Conservation (phyloP, 2,797 vertebrate genomes). For the Moxostoma hubbsi region DNA sequence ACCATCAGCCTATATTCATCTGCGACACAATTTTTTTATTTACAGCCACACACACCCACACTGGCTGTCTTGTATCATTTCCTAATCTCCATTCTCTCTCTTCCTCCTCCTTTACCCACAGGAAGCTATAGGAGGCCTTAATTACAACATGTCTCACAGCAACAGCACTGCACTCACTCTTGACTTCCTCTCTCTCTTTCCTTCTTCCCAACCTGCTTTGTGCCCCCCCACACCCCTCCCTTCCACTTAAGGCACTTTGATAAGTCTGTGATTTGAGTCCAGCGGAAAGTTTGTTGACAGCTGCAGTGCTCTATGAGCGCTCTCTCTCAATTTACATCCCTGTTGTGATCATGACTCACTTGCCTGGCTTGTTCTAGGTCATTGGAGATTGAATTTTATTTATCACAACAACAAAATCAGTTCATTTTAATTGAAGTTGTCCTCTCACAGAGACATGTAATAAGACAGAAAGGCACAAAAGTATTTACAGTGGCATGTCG, state of each 20-base stretch:
- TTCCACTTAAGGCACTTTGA: constrained; percentile 35
- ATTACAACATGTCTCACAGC: constrained; percentile 74
- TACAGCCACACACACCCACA: constrained; percentile 28
- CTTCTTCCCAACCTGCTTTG: constrained; percentile 48
- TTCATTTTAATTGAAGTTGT: constrained; percentile 17
- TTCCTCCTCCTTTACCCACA: constrained; percentile 58
- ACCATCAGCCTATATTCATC: constrained; percentile 5
- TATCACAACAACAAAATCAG: constrained; percentile 13
- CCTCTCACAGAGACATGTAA: background rate
- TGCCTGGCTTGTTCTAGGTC: constrained; percentile 19
- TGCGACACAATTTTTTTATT: constrained; percentile 6
- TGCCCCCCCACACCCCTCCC: background rate
- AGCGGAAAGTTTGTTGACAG: constrained; percentile 46
- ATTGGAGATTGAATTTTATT: background rate
- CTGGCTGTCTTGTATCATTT: constrained; percentile 18
- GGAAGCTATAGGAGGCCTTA: constrained; percentile 69
- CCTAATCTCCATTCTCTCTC: constrained; percentile 44
- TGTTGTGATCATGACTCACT: constrained; percentile 35
- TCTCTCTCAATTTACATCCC: constrained; percentile 29
- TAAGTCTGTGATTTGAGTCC: constrained; percentile 28
- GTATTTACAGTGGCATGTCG: too few relatives aligned
- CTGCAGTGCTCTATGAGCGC: constrained; percentile 21
- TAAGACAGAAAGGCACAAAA: too few relatives aligned
- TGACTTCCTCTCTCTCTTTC: constrained; percentile 39
- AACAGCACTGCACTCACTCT: constrained; percentile 57